Conservation (phyloP, 2,888 invertebrate genomes). For the Drosophila emarginata region DNA sequence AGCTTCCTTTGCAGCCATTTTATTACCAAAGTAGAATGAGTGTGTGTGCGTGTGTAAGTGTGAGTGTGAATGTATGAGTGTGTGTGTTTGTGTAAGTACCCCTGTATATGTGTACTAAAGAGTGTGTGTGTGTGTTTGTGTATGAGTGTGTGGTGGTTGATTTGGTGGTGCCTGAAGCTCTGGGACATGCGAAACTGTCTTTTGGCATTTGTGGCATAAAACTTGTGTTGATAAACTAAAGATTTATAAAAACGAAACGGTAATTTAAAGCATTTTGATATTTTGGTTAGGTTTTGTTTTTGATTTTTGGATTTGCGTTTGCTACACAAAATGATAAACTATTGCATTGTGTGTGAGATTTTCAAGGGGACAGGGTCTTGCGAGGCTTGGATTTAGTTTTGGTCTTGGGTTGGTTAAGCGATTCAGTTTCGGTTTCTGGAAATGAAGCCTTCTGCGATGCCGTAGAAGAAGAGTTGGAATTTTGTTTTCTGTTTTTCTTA, state of each 20-base stretch:
- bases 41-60: slow-evolving; percentile 32
- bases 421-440: slow-evolving; percentile 45
- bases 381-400: neutral
- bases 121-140: slow-evolving; percentile 51
- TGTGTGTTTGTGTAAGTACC: slow-evolving; percentile 46
- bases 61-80: slow-evolving; percentile 18
- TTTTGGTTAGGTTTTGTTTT: slow-evolving; percentile 51
- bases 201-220: slow-evolving; percentile 39
- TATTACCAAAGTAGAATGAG: slow-evolving; percentile 68
- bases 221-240: slow-evolving; percentile 54
- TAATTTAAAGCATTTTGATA: slow-evolving; percentile 26
- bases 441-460: slow-evolving; percentile 77
- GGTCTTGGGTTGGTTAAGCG: too few relatives aligned
- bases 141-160: slow-evolving; percentile 63
- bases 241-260: slow-evolving; percentile 62
- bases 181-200: slow-evolving; percentile 57
- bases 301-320: slow-evolving; percentile 62
- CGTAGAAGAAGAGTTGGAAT: slow-evolving; percentile 75
- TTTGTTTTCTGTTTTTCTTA: slow-evolving; percentile 22
- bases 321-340: slow-evolving; percentile 77
- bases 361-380: slow-evolving; percentile 50
- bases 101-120: slow-evolving; percentile 51
- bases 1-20: slow-evolving; percentile 77
- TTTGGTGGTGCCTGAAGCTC: slow-evolving; percentile 61
- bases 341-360: slow-evolving; percentile 77